phyloP scores from a whole-genome alignment of 2,888 invertebrate genomes.

The Sialis lutaria region DNA sequence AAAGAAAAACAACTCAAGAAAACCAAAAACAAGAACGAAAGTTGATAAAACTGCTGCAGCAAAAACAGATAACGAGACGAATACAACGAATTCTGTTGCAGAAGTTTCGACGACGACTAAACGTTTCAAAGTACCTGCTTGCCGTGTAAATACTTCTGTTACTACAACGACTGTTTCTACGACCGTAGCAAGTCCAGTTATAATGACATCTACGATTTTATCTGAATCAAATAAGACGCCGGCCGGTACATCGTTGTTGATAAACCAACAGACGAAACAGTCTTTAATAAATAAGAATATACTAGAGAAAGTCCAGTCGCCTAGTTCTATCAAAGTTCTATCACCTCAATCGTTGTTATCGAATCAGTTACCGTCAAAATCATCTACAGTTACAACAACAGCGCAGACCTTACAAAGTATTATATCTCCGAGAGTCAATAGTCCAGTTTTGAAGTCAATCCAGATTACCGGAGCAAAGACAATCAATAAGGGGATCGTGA shows the following conservation, averaged over 20 bases:
- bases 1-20: constrained; percentile 21
- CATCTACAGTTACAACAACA: constrained; percentile 2
- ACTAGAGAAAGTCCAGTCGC: neutral
- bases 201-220: constrained; percentile 16
- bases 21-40: constrained; percentile 28
- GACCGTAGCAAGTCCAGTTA: constrained; percentile 8
- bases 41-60: constrained; percentile 11
- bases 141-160: constrained; percentile 6
- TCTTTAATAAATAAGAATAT: neutral
- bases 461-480: constrained; percentile 18
- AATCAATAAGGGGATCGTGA: constrained; percentile 20
- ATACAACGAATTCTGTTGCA: constrained; percentile 14
- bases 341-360: too few species aligned
- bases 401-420: constrained; percentile 23
- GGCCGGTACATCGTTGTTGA: constrained; percentile 26
- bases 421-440: constrained; percentile 18
- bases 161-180: constrained; percentile 7
- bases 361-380: neutral
- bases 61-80: constrained; percentile 15
- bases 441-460: constrained; percentile 17
- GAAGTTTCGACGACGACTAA: constrained; percentile 1
- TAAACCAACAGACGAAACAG: constrained; percentile 12
- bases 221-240: constrained; percentile 21
- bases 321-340: too few species aligned
- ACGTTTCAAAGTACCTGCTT: constrained; percentile 8